Conservation (phyloP, 23 tunicate genomes). For the Styela plicata region DNA sequence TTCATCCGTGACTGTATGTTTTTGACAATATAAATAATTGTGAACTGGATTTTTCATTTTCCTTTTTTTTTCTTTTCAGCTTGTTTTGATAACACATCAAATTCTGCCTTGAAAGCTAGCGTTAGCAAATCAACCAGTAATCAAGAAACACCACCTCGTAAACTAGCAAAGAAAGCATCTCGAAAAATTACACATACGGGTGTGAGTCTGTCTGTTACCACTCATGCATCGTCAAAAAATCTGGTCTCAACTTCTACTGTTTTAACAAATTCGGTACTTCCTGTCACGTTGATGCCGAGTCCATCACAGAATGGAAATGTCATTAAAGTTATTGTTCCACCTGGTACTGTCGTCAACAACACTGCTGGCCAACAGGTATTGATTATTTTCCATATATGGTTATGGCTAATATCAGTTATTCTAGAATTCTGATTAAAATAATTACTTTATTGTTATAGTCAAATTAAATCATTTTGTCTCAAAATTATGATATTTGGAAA, state of each 20-base stretch:
- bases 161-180: background rate
- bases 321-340: constrained; percentile 25
- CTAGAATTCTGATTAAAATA: no score
- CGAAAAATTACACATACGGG: background rate
- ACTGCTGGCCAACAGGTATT: constrained; percentile 1
- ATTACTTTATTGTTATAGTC: background rate
- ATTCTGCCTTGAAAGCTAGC: background rate
- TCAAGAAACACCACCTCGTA: background rate
- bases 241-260: background rate
- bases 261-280: background rate
- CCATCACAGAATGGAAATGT: constrained; percentile 22
- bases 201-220: background rate
- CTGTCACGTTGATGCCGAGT: constrained; percentile 1
- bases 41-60: no score
- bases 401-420: background rate
- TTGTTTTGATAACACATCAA: background rate
- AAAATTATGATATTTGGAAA: no score
- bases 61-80: background rate
- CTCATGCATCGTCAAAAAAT: background rate
- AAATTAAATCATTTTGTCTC: no score
- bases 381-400: background rate
- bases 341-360: constrained; percentile 13
- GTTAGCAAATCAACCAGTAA: background rate
- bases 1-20: no score
- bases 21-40: no score